A percentile compares a stretch with the other conserved stretches of the same genome.
These are phyloP conservation scores for Suricata suricatta DNA, from an alignment of 2,113 vertebrate genomes.

Conservation along the genomic window DNA sequence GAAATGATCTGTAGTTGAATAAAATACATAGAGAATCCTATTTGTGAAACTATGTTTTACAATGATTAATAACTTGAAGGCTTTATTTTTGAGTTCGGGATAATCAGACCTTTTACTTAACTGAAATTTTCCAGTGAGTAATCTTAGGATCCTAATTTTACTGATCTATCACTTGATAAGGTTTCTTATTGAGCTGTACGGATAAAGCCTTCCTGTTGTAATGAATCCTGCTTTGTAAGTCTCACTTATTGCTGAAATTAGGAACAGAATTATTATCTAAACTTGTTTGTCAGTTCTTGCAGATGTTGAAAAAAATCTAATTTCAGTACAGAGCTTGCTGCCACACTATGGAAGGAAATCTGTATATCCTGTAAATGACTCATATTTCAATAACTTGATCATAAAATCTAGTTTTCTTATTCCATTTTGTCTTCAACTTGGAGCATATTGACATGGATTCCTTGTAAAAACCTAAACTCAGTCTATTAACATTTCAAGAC, in stretches of 20 bases:
- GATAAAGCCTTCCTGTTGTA: constrained; percentile 26
- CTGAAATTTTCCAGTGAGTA: constrained; percentile 69
- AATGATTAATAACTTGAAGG: constrained; percentile 40
- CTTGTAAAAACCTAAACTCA: constrained; percentile 29
- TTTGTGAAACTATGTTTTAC: background rate
- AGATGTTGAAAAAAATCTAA: background rate
- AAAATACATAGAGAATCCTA: constrained; percentile 24
- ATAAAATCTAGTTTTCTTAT: constrained; percentile 40
- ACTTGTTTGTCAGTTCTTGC: constrained; percentile 53
- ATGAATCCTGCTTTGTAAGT: constrained; percentile 42
- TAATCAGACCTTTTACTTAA: constrained; percentile 49
- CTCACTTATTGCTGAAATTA: constrained; percentile 52
- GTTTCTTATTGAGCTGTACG: constrained; percentile 46
- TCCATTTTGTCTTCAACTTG: constrained; percentile 31
- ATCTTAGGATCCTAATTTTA: constrained; percentile 54
- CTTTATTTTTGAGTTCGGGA: constrained; percentile 36
- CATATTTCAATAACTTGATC: constrained; percentile 33
- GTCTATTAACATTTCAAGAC: constrained; percentile 37
- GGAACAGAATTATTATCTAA: constrained; percentile 56
- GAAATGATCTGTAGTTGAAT: background rate
- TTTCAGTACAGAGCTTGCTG: background rate
- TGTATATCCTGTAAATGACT: constrained; percentile 34
- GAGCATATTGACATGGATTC: background rate
- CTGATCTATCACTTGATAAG: constrained; percentile 22
- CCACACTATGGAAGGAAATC: constrained; percentile 22